A percentile compares a stretch with the other conserved stretches of the same genome.
Evolutionary conservation across 30 jellyfish, hydroid and myxozoan species (phyloP).

Genomic region (Cassiopea xamachana): DNA sequence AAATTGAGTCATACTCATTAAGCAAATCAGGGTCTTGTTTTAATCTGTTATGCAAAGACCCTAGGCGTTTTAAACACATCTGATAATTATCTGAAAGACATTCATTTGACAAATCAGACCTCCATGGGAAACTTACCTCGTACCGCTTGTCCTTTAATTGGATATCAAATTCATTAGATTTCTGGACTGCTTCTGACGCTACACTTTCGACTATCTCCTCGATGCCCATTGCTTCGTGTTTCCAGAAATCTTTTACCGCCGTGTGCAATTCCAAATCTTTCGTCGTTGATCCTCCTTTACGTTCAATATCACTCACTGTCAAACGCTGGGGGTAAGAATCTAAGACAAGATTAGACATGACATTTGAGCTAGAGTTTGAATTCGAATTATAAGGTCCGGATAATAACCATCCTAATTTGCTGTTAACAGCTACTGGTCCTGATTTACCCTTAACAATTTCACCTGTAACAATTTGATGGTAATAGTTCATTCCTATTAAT

Average conservation of each 20-base stretch:
- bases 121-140: slow-evolving; percentile 56
- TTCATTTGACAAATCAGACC: neutral
- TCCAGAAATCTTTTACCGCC: slow-evolving; percentile 30
- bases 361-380: neutral
- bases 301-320: neutral
- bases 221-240: slow-evolving; percentile 46
- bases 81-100: slow-evolving; percentile 10
- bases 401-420: slow-evolving; percentile 66
- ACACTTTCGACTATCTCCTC: slow-evolving; percentile 2
- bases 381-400: slow-evolving; percentile 20
- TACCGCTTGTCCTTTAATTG: neutral
- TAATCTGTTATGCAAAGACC: slow-evolving; percentile 8
- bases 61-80: slow-evolving; percentile 14
- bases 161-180: slow-evolving; percentile 7
- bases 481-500: slow-evolving; percentile 51
- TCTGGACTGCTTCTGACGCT: neutral
- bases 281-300: neutral
- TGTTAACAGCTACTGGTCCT: slow-evolving; percentile 62
- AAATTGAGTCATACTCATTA: slow-evolving; percentile 31
- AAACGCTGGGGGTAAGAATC: neutral
- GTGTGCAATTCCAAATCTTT: neutral
- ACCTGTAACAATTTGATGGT: slow-evolving; percentile 51
- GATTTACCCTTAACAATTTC: slow-evolving; percentile 50
- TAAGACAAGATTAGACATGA: slow-evolving; percentile 2
- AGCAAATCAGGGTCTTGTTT: slow-evolving; percentile 44